These are phyloP conservation scores for Isaurus tuberculatus DNA, from an alignment of 92 coral and sea anemone species.

Conservation along the genomic window DNA sequence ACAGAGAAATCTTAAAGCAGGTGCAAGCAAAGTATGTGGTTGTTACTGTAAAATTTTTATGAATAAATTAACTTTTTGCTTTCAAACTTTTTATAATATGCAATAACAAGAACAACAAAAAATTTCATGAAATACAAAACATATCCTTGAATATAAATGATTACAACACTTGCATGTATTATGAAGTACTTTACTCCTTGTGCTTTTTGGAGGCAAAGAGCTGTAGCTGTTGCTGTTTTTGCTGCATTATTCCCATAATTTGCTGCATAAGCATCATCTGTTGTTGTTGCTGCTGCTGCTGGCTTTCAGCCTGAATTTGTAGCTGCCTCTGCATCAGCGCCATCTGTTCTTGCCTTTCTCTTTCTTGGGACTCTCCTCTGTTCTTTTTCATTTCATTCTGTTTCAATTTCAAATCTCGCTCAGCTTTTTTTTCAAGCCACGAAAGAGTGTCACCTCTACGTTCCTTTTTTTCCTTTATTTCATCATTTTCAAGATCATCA, in stretches of 20 bases:
- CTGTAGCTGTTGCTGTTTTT: slow-evolving; percentile 46
- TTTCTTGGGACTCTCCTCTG: slow-evolving; percentile 53
- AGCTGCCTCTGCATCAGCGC: slow-evolving; percentile 50
- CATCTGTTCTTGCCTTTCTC: slow-evolving; percentile 62
- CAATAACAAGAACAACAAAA: slow-evolving; percentile 18
- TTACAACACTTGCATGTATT: slow-evolving; percentile 15
- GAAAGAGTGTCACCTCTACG: slow-evolving; percentile 46
- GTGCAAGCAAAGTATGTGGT: slow-evolving; percentile 13
- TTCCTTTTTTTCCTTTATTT: slow-evolving; percentile 46
- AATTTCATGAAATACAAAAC: slow-evolving; percentile 9
- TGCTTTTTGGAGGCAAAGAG: slow-evolving; percentile 47
- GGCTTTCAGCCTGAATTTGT: slow-evolving; percentile 51
- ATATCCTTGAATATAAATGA: slow-evolving; percentile 6
- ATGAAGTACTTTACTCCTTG: slow-evolving; percentile 41
- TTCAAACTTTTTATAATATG: neutral
- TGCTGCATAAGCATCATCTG: slow-evolving; percentile 51
- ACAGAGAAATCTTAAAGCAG: slow-evolving; percentile 7
- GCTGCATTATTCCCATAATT: slow-evolving; percentile 50
- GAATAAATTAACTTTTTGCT: slow-evolving; percentile 4
- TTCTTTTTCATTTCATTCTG: slow-evolving; percentile 47
- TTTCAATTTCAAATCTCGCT: slow-evolving; percentile 51
- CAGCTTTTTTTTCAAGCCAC: slow-evolving; percentile 38
- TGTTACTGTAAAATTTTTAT: slow-evolving; percentile 6
- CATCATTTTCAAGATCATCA: slow-evolving; percentile 37
- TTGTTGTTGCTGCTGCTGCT: slow-evolving; percentile 43